Conservation (phyloP, 2,888 invertebrate species). For the Microdon myrmicae region DNA sequence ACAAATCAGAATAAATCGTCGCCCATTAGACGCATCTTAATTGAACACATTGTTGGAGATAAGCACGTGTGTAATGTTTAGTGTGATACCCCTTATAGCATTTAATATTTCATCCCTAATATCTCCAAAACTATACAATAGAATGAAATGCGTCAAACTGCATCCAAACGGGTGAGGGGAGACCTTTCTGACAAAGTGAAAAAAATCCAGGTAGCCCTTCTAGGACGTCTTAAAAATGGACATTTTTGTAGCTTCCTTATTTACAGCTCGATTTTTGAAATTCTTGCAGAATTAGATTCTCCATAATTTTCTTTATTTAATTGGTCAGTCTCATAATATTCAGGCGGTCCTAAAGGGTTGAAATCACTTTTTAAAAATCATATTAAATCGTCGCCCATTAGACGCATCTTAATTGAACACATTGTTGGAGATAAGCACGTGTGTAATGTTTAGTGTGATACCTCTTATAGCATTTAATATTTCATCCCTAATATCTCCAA, state of each 20-base stretch:
- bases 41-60: slow-evolving; percentile 6
- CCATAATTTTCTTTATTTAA: slow-evolving; percentile 13
- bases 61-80: no score
- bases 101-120: not conserved
- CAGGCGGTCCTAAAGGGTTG: slow-evolving; percentile 22
- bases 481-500: slow-evolving; percentile 1
- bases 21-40: slow-evolving; percentile 1
- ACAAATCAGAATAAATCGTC: slow-evolving; percentile 61
- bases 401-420: slow-evolving; percentile 6
- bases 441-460: no score
- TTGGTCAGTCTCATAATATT: slow-evolving; percentile 13
- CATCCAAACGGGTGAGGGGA: slow-evolving; percentile 11
- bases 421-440: slow-evolving; percentile 27
- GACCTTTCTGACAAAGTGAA: not conserved
- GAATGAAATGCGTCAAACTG: slow-evolving; percentile 2
- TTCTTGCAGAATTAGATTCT: slow-evolving; percentile 30
- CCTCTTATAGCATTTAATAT: not conserved
- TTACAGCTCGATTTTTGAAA: slow-evolving; percentile 8
- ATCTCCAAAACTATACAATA: not conserved
- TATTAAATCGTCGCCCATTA: slow-evolving; percentile 57
- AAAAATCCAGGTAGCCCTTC: not conserved
- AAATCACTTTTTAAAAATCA: slow-evolving; percentile 61
- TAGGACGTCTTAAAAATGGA: slow-evolving; percentile 7
- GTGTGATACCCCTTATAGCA: no score
- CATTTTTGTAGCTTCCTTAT: slow-evolving; percentile 12